phyloP scores from a whole-genome alignment of 1,140 invertebrate species.

The Dinoponera quadriceps region DNA sequence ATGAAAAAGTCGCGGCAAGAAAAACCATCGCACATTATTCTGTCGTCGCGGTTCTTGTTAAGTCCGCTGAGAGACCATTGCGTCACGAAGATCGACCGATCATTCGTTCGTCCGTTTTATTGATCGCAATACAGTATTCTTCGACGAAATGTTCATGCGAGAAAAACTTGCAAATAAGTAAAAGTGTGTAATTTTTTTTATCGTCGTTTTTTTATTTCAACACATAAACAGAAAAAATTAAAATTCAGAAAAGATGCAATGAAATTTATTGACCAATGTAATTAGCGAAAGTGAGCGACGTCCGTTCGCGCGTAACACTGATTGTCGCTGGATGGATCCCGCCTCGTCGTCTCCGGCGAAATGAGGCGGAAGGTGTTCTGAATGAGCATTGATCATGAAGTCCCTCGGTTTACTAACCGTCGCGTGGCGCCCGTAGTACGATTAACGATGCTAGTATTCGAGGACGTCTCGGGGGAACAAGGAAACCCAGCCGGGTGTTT shows the following conservation, averaged over 20 bases:
- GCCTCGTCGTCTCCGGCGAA: not conserved
- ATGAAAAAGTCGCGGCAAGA: not conserved
- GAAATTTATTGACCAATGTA: too few relatives aligned
- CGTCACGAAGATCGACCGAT: not conserved
- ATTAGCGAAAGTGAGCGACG: too few relatives aligned
- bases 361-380: slow-evolving; percentile 1
- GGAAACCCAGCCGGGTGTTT: slow-evolving; percentile 10
- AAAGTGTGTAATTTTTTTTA: too few relatives aligned
- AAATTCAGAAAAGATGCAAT: too few relatives aligned
- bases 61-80: slow-evolving; percentile 2
- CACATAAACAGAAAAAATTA: too few relatives aligned
- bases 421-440: slow-evolving; percentile 45
- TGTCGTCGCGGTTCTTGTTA: slow-evolving; percentile 2
- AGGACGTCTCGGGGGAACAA: slow-evolving; percentile 67
- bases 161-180: too few relatives aligned
- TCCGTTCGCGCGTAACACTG: not conserved
- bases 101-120: not conserved
- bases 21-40: slow-evolving; percentile 20
- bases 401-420: slow-evolving; percentile 44
- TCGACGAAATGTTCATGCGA: too few relatives aligned
- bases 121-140: too few relatives aligned
- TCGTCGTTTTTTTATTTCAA: too few relatives aligned
- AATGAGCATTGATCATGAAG: slow-evolving; percentile 34
- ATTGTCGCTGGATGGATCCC: not conserved
- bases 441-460: slow-evolving; percentile 75